Conservation (phyloP, 2,113 vertebrate species). For the Eupsittula cactorum region DNA sequence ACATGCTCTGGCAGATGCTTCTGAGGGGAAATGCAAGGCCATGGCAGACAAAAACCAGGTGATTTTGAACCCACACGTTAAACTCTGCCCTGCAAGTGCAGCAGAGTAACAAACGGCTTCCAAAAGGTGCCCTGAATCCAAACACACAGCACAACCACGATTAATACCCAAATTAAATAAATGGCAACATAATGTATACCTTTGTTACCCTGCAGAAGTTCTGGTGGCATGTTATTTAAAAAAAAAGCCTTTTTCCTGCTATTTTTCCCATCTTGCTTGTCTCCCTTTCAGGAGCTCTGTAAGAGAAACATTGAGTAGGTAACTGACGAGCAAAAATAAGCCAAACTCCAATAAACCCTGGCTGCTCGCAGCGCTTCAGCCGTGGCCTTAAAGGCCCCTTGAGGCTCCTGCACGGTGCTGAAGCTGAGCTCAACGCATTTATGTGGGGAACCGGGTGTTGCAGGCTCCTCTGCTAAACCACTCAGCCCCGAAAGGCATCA, state of each 20-base stretch:
- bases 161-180: background rate
- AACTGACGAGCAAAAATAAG: background rate
- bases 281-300: conserved; percentile 25
- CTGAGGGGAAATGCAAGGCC: background rate
- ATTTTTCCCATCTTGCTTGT: conserved; percentile 6
- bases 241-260: background rate
- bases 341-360: background rate
- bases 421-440: background rate
- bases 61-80: background rate
- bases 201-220: conserved; percentile 21
- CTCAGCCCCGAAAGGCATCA: background rate
- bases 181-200: background rate
- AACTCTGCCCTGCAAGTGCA: background rate
- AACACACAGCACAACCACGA: background rate
- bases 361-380: background rate
- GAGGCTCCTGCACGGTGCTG: background rate
- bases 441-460: background rate
- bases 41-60: background rate
- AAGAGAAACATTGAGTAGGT: conserved; percentile 11
- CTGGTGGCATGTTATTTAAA: conserved; percentile 31
- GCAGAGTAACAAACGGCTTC: background rate
- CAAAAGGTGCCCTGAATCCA: background rate
- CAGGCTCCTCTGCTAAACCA: rapidly evolving
- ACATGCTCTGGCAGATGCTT: background rate
- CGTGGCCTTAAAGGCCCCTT: background rate